Percentiles rank a stretch among this genome's conserved stretches.
Conservation (phyloP, 2,888 invertebrate species). For the Nemapogon koenigi region DNA sequence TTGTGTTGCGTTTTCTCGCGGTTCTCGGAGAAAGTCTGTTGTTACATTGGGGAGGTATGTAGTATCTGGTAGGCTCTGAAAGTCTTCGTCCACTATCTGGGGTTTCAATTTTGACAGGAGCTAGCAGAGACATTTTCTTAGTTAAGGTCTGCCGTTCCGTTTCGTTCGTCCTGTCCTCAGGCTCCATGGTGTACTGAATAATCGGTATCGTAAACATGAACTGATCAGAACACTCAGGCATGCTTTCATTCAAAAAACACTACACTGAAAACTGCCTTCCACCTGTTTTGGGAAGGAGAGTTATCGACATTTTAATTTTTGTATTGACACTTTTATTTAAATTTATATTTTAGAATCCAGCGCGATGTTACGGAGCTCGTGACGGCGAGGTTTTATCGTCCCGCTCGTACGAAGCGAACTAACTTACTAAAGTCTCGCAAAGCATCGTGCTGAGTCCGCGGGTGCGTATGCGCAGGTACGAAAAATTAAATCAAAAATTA, state of each 20-base stretch:
- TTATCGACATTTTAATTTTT: slow-evolving; percentile 32
- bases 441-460: too few species aligned
- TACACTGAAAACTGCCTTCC: slow-evolving; percentile 20
- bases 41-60: slow-evolving; percentile 54
- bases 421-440: too few species aligned
- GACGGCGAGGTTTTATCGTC: slow-evolving; percentile 4
- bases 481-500: too few species aligned
- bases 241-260: slow-evolving; percentile 32
- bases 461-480: slow-evolving; percentile 6
- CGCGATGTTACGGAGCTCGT: not conserved
- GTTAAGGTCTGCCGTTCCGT: slow-evolving; percentile 34
- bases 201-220: slow-evolving; percentile 51
- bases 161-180: slow-evolving; percentile 33
- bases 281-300: slow-evolving; percentile 22
- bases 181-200: slow-evolving; percentile 55
- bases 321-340: slow-evolving; percentile 7
- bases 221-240: slow-evolving; percentile 58
- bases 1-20: slow-evolving; percentile 45
- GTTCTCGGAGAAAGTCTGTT: slow-evolving; percentile 51
- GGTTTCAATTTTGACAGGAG: slow-evolving; percentile 53
- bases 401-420: slow-evolving; percentile 6
- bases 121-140: slow-evolving; percentile 51
- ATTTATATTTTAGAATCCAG: not conserved
- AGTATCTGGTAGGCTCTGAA: slow-evolving; percentile 48
- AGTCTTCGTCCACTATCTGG: slow-evolving; percentile 44